Evolutionary conservation across 2,888 invertebrate genomes (phyloP).

Genomic region (Hoplodrina blanda): DNA sequence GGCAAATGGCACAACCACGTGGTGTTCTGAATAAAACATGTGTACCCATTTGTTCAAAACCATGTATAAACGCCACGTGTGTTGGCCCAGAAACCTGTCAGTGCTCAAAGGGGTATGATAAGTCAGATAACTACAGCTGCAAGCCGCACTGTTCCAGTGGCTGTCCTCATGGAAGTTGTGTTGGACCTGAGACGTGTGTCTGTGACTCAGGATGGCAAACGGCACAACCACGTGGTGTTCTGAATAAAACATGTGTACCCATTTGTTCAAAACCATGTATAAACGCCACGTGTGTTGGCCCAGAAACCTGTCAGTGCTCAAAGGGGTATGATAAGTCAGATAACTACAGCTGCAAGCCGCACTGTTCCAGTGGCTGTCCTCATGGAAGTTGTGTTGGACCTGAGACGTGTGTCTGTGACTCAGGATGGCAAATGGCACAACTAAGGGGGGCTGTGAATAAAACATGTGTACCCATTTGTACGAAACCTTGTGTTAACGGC

Average conservation of each 20-base stretch:
- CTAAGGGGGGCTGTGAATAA: neutral
- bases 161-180: slow-evolving; percentile 27
- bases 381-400: slow-evolving; percentile 40
- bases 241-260: slow-evolving; percentile 34
- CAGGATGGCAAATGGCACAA: slow-evolving; percentile 26
- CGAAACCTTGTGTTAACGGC: slow-evolving; percentile 19
- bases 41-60: slow-evolving; percentile 22
- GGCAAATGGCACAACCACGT: slow-evolving; percentile 3
- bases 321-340: slow-evolving; percentile 16
- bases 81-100: slow-evolving; percentile 29
- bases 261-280: slow-evolving; percentile 36
- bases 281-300: slow-evolving; percentile 31
- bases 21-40: slow-evolving; percentile 5
- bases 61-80: slow-evolving; percentile 34
- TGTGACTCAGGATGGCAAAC: slow-evolving; percentile 33
- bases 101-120: slow-evolving; percentile 30
- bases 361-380: slow-evolving; percentile 31
- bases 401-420: slow-evolving; percentile 36
- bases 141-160: slow-evolving; percentile 30
- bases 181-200: slow-evolving; percentile 23
- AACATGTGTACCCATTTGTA: slow-evolving; percentile 39
- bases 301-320: slow-evolving; percentile 32
- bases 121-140: slow-evolving; percentile 5
- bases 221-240: neutral
- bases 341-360: slow-evolving; percentile 23